phyloP scores from a whole-genome alignment of 1,140 invertebrate genomes.

The Rhagoletis pomonella region DNA sequence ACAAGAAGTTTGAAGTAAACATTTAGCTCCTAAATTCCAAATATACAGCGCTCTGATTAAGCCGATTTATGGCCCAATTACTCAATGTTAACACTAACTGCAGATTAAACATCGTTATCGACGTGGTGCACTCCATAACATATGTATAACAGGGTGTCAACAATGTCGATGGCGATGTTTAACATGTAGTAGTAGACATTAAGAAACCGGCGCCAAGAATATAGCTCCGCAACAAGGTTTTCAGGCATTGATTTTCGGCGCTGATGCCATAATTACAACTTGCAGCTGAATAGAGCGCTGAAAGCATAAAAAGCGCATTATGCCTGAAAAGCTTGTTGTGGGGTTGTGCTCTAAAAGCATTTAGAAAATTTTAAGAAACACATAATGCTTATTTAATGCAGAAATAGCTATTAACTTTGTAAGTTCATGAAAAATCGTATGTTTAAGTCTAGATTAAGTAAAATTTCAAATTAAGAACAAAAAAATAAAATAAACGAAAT shows the following conservation, averaged over 20 bases:
- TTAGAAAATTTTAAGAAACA: conserved; percentile 37
- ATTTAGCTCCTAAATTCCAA: conserved; percentile 14
- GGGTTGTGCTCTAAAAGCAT: background rate
- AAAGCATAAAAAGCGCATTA: too few species aligned
- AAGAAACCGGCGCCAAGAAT: too few species aligned
- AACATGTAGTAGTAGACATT: background rate
- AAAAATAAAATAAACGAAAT: background rate
- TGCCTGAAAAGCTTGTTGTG: too few species aligned
- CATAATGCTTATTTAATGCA: conserved; percentile 26
- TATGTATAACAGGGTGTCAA: too few species aligned
- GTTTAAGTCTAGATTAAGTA: conserved; percentile 31
- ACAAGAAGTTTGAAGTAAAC: conserved; percentile 15
- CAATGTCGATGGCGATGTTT: background rate
- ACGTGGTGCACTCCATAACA: too few species aligned
- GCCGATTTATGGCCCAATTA: background rate
- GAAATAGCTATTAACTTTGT: conserved; percentile 44
- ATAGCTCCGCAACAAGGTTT: too few species aligned
- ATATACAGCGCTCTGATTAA: background rate
- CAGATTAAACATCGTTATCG: too few species aligned
- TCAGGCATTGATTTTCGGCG: too few species aligned
- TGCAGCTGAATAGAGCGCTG: too few species aligned
- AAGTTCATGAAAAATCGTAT: conserved; percentile 29
- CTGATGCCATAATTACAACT: too few species aligned
- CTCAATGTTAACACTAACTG: too few species aligned
- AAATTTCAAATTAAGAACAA: conserved; percentile 15